Percentiles rank a stretch among this genome's conserved stretches.
Conservation (phyloP, 92 coral and sea anemone genomes). For the Siderastrea radians region DNA sequence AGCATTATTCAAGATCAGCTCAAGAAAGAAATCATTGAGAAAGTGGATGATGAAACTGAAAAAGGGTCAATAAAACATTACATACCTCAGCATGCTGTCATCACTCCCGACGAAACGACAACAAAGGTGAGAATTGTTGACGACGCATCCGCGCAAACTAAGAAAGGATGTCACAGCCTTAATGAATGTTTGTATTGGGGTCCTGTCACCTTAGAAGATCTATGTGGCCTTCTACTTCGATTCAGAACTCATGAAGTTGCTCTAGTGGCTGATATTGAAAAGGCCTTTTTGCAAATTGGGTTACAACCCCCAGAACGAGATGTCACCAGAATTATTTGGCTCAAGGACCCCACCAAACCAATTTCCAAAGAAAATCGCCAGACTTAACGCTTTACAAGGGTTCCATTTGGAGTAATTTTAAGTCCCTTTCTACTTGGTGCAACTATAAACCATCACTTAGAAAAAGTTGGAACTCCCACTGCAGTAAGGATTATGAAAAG, state of each 20-base stretch:
- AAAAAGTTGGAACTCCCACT: slow-evolving; percentile 9
- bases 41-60: slow-evolving; percentile 1
- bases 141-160: slow-evolving; percentile 37
- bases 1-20: no score
- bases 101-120: slow-evolving; percentile 20
- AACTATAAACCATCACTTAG: neutral
- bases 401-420: no score
- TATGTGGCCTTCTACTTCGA: slow-evolving; percentile 14
- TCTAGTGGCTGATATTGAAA: neutral
- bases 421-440: no score
- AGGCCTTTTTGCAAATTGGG: slow-evolving; percentile 39
- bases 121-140: slow-evolving; percentile 34
- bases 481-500: neutral
- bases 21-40: slow-evolving; percentile 26
- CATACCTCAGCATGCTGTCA: slow-evolving; percentile 42
- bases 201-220: slow-evolving; percentile 22
- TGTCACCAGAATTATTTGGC: neutral
- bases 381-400: no score
- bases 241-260: neutral
- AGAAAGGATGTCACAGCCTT: slow-evolving; percentile 6
- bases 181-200: slow-evolving; percentile 28
- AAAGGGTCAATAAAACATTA: neutral
- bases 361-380: no score
- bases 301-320: slow-evolving; percentile 4
- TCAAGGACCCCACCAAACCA: no score